A percentile compares a stretch with the other conserved stretches of the same genome.
Evolutionary conservation across 2,113 vertebrate species (phyloP).

Genomic region (Nasalis larvatus): DNA sequence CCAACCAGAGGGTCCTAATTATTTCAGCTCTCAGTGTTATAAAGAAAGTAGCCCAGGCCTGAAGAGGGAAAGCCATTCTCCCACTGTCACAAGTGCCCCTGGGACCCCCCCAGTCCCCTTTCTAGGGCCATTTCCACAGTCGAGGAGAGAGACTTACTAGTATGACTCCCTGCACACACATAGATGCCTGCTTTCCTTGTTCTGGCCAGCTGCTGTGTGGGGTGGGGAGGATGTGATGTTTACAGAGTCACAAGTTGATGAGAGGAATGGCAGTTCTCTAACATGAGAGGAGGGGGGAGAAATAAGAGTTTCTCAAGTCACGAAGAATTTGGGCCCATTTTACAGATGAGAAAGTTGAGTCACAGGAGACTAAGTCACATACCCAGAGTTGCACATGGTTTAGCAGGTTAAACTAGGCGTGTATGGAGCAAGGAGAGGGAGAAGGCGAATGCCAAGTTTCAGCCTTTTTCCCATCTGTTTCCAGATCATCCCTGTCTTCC

Average conservation of each 20-base stretch:
- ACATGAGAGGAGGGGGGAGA: not conserved
- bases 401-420: not conserved
- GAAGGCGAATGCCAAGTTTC: not conserved
- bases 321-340: not conserved
- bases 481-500: not conserved
- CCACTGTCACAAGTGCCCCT: not conserved
- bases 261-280: not conserved
- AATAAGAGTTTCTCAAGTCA: not conserved
- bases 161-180: not conserved
- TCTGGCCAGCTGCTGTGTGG: not conserved
- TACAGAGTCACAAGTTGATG: not conserved
- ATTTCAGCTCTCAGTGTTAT: not conserved
- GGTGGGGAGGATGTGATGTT: not conserved
- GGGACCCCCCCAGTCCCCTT: not conserved
- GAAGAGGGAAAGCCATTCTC: not conserved
- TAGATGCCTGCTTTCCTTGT: not conserved
- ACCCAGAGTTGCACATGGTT: not conserved
- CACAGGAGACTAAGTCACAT: not conserved
- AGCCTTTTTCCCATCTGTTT: not conserved
- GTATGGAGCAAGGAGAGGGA: not conserved
- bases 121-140: not conserved
- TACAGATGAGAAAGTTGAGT: not conserved
- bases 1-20: not conserved
- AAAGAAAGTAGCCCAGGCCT: not conserved
- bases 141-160: not conserved